A percentile compares a stretch with the other conserved stretches of the same genome.
These are phyloP conservation scores for Melanchra persicariae DNA, from an alignment of 2,888 invertebrate genomes.

Conservation along the genomic window DNA sequence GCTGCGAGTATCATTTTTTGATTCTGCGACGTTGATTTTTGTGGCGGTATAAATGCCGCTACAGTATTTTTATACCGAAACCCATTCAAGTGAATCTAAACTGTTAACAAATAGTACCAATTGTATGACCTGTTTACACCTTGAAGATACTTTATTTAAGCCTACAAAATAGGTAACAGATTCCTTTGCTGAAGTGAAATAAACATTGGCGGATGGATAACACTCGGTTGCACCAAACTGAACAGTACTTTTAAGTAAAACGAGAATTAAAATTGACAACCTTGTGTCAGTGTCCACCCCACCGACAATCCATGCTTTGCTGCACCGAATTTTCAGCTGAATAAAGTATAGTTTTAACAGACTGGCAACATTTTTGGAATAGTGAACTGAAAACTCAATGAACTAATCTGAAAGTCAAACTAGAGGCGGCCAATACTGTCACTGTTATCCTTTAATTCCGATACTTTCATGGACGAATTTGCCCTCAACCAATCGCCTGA, in stretches of 20 bases:
- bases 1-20: too few species aligned
- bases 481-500: neutral
- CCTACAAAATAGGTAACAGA: too few species aligned
- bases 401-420: conserved; percentile 37
- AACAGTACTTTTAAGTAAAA: neutral
- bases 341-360: neutral
- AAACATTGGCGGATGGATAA: neutral
- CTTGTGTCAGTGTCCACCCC: neutral
- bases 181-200: too few species aligned
- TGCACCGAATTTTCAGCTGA: neutral
- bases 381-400: neutral
- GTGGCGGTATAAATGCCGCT: too few species aligned
- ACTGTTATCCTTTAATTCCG: conserved; percentile 51
- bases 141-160: too few species aligned
- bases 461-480: conserved; percentile 9
- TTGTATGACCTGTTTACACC: too few species aligned
- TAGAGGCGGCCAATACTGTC: conserved; percentile 5
- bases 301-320: too few species aligned
- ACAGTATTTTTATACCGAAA: too few species aligned
- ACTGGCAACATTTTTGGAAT: neutral
- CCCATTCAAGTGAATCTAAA: too few species aligned
- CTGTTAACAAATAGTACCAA: too few species aligned
- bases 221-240: neutral
- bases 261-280: neutral
- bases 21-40: too few species aligned